phyloP scores from a whole-genome alignment of 2,888 invertebrate genomes.

The Tiliacea citrago region DNA sequence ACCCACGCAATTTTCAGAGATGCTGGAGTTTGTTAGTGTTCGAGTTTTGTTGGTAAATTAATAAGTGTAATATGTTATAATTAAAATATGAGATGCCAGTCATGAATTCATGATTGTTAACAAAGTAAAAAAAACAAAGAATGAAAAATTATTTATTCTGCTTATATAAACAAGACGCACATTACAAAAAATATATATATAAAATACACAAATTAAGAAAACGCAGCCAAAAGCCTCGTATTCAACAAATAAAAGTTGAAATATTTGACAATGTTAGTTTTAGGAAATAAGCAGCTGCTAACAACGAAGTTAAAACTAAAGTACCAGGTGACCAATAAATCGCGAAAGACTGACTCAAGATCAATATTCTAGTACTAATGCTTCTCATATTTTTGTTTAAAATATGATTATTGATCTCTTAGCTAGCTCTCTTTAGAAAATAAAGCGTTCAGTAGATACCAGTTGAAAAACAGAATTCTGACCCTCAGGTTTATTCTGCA shows the following conservation, averaged over 20 bases:
- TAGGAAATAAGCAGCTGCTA: not conserved
- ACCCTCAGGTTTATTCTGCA: not conserved
- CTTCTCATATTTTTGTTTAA: not conserved
- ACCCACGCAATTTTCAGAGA: constrained; percentile 80
- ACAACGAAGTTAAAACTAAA: not conserved
- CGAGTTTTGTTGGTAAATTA: constrained; percentile 22
- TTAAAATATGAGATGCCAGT: not conserved
- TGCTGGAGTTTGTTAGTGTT: constrained; percentile 24
- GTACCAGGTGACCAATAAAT: not conserved
- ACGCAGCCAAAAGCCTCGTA: too few relatives aligned
- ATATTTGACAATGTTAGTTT: too few relatives aligned
- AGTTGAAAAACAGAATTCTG: not conserved
- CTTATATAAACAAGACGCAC: too few relatives aligned
- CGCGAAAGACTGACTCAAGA: not conserved
- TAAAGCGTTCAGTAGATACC: not conserved
- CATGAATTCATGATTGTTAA: not conserved
- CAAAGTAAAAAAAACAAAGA: not conserved
- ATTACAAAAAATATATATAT: too few relatives aligned
- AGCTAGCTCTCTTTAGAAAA: not conserved
- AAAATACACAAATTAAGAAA: too few relatives aligned
- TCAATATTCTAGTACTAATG: not conserved
- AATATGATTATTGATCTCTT: not conserved
- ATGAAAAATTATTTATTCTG: too few relatives aligned
- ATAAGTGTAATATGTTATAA: constrained; percentile 1
- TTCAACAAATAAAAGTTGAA: not conserved